Conservation (phyloP, 2,797 vertebrate genomes). For the Lutra lutra region DNA sequence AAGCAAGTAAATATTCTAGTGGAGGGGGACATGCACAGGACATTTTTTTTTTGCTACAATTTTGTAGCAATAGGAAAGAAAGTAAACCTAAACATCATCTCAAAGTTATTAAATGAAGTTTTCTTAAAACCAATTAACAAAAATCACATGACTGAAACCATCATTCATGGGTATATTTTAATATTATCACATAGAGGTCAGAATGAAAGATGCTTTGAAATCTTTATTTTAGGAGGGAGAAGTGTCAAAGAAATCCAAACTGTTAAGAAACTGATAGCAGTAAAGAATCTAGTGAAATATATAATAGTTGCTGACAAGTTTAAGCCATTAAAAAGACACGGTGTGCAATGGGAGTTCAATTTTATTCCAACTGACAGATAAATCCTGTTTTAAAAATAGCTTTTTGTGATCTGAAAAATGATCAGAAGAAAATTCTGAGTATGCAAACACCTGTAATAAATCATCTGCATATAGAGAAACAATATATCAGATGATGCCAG, state of each 20-base stretch:
- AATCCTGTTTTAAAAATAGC: conserved; percentile 50
- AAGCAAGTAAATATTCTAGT: background rate
- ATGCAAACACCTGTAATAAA: conserved; percentile 56
- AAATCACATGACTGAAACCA: background rate
- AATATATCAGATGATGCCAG: conserved; percentile 35
- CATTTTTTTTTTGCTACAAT: background rate
- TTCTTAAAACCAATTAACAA: background rate
- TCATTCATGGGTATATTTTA: background rate
- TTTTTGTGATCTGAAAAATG: conserved; percentile 60
- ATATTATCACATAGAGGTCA: background rate
- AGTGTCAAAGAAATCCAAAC: background rate
- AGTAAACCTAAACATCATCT: background rate
- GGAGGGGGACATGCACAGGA: background rate
- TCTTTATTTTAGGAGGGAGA: background rate
- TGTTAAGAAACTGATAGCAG: background rate
- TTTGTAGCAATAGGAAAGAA: background rate
- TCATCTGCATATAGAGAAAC: conserved; percentile 54
- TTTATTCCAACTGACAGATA: conserved; percentile 60
- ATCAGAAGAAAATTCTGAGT: conserved; percentile 46
- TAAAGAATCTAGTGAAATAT: conserved; percentile 36
- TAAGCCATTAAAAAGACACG: conserved; percentile 14
- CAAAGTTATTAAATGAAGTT: background rate
- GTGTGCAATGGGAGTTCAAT: conserved; percentile 2
- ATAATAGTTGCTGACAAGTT: conserved; percentile 45
- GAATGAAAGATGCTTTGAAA: background rate